Evolutionary conservation across 2,888 invertebrate genomes (phyloP).

Genomic region (Pseudococcus longispinus): DNA sequence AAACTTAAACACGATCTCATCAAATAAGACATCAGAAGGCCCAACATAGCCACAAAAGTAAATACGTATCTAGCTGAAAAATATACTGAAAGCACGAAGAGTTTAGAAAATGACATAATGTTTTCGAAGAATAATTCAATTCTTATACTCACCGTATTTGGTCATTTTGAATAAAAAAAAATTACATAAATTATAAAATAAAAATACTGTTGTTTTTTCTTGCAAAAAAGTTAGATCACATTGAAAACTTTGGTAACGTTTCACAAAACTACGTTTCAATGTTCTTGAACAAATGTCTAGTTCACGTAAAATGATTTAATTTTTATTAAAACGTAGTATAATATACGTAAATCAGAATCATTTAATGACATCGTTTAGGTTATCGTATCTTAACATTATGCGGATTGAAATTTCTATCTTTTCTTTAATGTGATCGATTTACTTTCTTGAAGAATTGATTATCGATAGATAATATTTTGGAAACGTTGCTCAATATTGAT

Average conservation of each 20-base stretch:
- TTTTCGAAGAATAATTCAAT: background rate
- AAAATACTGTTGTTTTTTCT: background rate
- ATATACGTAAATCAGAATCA: background rate
- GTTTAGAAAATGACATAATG: background rate
- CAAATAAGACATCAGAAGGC: conserved; percentile 77
- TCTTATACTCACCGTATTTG: background rate
- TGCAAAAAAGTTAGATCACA: background rate
- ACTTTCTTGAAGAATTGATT: background rate
- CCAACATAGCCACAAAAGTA: conserved; percentile 74
- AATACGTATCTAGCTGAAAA: conserved; percentile 72
- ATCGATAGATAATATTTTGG: background rate
- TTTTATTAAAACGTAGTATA: background rate
- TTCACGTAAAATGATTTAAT: background rate
- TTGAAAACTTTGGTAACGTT: background rate
- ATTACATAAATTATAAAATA: background rate
- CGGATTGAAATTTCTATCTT: background rate
- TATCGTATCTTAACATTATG: background rate
- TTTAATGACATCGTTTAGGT: background rate
- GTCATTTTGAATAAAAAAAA: background rate
- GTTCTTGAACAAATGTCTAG: background rate
- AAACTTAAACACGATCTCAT: conserved; percentile 77
- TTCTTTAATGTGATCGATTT: background rate
- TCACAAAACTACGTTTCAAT: background rate
- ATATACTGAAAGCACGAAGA: background rate
- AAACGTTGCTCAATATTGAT: background rate